Base-by-base conservation (phyloP, 2,797 vertebrate genomes). In the Perdix hodgsoniae region DNA sequence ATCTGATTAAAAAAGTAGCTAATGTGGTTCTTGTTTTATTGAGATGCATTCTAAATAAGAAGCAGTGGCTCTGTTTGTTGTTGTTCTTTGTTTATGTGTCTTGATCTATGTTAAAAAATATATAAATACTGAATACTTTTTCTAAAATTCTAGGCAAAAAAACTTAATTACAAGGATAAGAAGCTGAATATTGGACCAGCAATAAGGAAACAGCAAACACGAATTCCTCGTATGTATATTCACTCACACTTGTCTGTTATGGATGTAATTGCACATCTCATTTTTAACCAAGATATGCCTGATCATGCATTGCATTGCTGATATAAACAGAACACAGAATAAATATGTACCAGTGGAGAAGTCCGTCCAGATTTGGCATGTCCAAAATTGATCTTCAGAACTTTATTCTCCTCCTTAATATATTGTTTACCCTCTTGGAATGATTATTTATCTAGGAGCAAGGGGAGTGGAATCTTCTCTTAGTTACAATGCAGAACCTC, bases 171-270 rank as follows among this genome's bases (percentile, higher is more conserved):
- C 87, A 98, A 98, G 87, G 97, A 98, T 95, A 98, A 98, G 97
- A 98, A 97, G 95, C 92, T 99, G 95, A 98, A 97, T 96, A 98
- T 99, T 87, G 98, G 98, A 90, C 98, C 98, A 84, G 99, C 99
- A 60, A 92, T 99, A 96, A 98, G 97, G 93, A 99, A 98, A 89
- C 97, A 97, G 54, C 97, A 98, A 95, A 78, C 97, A 87, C 96
- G 97, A 69, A 92, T 96, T 86, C 95, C 97, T 95, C 96, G 98
- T 98, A 98, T 94, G 98, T 98, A 97, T 97, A 97, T 72, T 91
- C 21, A 67, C 33, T 95, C 92, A 72, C 31, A 16, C 61, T 85
- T 83, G 66, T 86, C 4, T 80, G 2, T 72, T 84, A 11, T 27
- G 6, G 40, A 5, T 31, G 31, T 45, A 42, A 27, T 2, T 42